Percentiles rank a stretch among this genome's conserved stretches.
Evolutionary conservation across 2,797 vertebrate genomes (phyloP).

Genomic region (Aplochiton taeniatus): DNA sequence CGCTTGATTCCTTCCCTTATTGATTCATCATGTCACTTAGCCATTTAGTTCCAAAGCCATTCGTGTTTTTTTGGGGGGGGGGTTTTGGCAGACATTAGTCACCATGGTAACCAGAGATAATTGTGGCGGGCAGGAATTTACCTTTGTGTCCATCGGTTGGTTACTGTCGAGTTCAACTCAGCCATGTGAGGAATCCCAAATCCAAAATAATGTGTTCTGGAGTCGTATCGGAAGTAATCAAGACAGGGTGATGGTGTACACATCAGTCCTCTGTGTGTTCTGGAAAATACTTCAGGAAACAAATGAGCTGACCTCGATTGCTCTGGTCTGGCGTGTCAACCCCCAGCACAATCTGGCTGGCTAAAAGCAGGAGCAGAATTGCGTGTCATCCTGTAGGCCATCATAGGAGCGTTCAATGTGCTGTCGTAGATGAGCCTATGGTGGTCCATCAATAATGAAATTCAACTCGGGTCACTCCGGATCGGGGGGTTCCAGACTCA

Average conservation of each 20-base stretch:
- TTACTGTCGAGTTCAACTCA: conserved; percentile 31
- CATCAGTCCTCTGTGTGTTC: too few species aligned
- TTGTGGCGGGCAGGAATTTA: conserved; percentile 45
- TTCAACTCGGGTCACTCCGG: background rate
- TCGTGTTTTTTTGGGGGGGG: conserved; percentile 3
- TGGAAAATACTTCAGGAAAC: too few species aligned
- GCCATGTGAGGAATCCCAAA: conserved; percentile 7
- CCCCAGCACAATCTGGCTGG: too few species aligned
- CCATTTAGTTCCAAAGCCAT: conserved; percentile 30
- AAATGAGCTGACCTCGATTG: too few species aligned
- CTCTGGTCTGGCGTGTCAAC: too few species aligned
- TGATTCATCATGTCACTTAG: background rate
- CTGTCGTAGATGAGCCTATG: background rate
- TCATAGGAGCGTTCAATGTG: too few species aligned
- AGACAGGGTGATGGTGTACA: background rate
- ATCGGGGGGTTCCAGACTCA: conserved; percentile 3
- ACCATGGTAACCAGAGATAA: conserved; percentile 61
- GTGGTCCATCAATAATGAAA: background rate
- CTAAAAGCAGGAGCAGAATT: too few species aligned
- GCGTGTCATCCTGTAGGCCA: too few species aligned
- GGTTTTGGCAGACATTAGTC: conserved; percentile 42
- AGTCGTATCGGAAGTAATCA: background rate
- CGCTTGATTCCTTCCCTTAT: background rate
- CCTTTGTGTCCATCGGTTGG: conserved; percentile 43
- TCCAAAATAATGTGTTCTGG: background rate